Conservation (phyloP, 1,140 invertebrate species). For the Pachyrhynchus sulphureomaculatus region DNA sequence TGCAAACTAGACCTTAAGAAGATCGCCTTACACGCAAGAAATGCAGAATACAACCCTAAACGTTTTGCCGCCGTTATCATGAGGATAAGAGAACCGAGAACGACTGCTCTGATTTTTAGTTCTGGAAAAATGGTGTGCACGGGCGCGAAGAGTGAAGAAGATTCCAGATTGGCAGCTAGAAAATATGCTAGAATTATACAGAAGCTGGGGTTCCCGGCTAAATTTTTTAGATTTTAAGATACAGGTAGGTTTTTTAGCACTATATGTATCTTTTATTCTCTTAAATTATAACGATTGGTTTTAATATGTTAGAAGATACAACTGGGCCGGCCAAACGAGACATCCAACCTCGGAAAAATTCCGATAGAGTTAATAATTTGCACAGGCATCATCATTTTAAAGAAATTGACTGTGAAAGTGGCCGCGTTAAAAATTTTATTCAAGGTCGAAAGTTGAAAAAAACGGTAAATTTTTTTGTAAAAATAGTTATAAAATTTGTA, state of each 20-base stretch:
- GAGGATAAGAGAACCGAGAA: slow-evolving; percentile 97
- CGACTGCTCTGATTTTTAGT: slow-evolving; percentile 98
- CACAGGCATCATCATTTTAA: no score
- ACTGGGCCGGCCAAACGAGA: no score
- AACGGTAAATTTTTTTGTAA: no score
- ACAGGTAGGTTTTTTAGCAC: slow-evolving; percentile 55
- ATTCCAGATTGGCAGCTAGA: slow-evolving; percentile 92
- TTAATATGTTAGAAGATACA: no score
- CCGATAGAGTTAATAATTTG: no score
- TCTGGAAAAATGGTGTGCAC: slow-evolving; percentile 99
- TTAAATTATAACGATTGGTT: no score
- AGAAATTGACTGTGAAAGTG: no score
- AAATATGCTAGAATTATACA: slow-evolving; percentile 99
- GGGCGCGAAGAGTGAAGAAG: slow-evolving; percentile 98
- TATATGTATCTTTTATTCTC: no score
- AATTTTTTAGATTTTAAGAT: slow-evolving; percentile 99
- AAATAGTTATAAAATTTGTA: no score
- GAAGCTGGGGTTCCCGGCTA: slow-evolving; percentile 93
- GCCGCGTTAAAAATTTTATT: no score
- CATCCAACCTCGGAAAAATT: no score
- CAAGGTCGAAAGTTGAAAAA: no score
- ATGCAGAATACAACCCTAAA: slow-evolving; percentile 99
- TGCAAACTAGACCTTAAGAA: slow-evolving; percentile 96
- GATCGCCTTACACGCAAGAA: slow-evolving; percentile 97
- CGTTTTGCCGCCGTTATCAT: slow-evolving; percentile 99